Conservation (phyloP, 2,113 vertebrate species). For the Trochalopteron elliotii region DNA sequence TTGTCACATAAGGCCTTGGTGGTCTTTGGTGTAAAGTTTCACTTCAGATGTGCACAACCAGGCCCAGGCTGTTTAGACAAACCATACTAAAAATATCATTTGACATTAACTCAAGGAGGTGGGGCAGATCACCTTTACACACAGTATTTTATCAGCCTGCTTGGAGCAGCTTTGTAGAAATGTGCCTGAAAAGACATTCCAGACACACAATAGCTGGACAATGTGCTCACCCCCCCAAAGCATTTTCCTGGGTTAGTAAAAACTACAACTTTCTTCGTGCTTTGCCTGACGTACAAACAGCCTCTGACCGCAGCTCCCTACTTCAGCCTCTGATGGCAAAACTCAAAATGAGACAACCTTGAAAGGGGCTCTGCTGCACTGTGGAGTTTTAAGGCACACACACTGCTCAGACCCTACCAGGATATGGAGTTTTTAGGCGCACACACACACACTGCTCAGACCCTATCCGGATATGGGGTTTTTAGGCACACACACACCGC, state of each 20-base stretch:
- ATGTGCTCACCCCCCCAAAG: background rate
- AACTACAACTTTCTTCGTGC: background rate
- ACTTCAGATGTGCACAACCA: accelerated
- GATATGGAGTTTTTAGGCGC: background rate
- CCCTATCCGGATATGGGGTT: background rate
- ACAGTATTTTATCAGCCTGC: background rate
- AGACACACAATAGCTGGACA: background rate
- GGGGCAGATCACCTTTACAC: background rate
- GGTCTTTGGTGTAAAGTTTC: background rate
- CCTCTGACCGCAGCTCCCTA: accelerated
- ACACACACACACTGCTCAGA: background rate
- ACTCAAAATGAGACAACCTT: accelerated
- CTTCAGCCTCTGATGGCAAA: background rate
- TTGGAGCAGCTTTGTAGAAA: background rate
- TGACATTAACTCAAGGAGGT: background rate
- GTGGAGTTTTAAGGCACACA: background rate
- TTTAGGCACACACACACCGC: background rate
- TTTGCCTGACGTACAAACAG: background rate
- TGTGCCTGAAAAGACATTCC: background rate
- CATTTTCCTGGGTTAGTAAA: background rate
- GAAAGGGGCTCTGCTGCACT: accelerated
- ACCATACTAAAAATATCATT: accelerated
- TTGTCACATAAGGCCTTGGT: background rate
- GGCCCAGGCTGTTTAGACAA: background rate
- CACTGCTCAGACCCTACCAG: accelerated